These are phyloP conservation scores for Netelia melanura DNA, from an alignment of 2,888 invertebrate species.

Conservation along the genomic window DNA sequence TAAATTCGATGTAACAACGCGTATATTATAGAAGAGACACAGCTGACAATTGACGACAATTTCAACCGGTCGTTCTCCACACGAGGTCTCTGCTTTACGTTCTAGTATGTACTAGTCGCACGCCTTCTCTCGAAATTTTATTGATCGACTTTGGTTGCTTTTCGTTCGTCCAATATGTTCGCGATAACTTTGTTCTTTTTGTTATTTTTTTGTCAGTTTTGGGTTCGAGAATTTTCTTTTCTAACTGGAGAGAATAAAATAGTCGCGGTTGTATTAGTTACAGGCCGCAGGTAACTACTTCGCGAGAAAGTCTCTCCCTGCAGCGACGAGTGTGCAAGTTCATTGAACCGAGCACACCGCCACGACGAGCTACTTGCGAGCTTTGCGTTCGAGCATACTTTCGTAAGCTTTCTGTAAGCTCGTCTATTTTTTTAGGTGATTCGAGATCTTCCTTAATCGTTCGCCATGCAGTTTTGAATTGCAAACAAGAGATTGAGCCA, in stretches of 20 bases:
- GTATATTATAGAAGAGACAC: conserved; percentile 2
- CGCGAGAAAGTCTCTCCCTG: conserved; percentile 36
- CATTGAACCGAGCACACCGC: conserved; percentile 61
- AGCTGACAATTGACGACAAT: conserved; percentile 68
- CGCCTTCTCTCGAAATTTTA: conserved; percentile 27
- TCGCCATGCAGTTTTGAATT: no score
- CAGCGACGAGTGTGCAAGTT: conserved; percentile 57
- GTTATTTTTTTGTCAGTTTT: background rate
- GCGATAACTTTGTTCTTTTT: background rate
- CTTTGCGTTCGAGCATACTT: background rate
- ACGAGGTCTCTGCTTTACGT: conserved; percentile 46
- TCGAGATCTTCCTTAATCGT: no score
- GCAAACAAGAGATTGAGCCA: no score
- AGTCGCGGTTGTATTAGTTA: conserved; percentile 5
- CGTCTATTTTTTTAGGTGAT: no score
- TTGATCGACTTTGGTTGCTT: conserved; percentile 26
- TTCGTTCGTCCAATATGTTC: background rate
- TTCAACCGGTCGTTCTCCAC: conserved; percentile 49
- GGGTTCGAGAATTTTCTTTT: no score
- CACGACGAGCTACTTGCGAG: background rate
- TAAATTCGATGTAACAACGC: conserved; percentile 15
- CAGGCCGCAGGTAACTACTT: conserved; percentile 58
- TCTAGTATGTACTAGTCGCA: conserved; percentile 41
- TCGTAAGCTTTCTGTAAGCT: no score
- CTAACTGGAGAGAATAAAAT: conserved; percentile 64